Evolutionary conservation across 2,113 vertebrate species (phyloP).

Genomic region (Corythaeola cristata): DNA sequence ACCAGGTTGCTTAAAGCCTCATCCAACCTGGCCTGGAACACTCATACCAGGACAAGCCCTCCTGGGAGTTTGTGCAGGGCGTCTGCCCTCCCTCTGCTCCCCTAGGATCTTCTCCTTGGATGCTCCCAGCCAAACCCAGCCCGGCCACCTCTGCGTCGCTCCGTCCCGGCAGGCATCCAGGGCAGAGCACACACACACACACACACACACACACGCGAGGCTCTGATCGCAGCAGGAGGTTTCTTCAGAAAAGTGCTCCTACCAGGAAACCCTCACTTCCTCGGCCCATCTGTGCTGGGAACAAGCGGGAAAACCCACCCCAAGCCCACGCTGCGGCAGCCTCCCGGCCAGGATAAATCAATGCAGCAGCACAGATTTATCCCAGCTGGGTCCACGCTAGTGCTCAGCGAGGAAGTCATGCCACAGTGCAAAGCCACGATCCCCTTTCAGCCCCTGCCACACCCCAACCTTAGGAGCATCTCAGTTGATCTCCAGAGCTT

Average conservation of each 20-base stretch:
- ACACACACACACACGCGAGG: not conserved
- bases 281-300: not conserved
- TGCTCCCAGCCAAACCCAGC: not conserved
- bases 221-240: not conserved
- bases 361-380: not conserved
- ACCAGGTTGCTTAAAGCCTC: too few species aligned
- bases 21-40: too few species aligned
- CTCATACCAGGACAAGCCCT: not conserved
- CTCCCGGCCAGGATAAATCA: not conserved
- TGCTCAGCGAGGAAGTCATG: not conserved
- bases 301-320: not conserved
- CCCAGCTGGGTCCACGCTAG: not conserved
- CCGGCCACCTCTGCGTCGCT: not conserved
- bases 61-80: rapidly evolving
- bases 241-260: not conserved
- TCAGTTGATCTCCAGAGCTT: not conserved
- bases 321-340: not conserved
- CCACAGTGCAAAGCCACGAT: rapidly evolving
- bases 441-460: not conserved
- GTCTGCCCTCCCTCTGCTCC: not conserved
- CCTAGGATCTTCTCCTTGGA: not conserved
- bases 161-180: not conserved
- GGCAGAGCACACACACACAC: not conserved
- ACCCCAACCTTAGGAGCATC: not conserved
- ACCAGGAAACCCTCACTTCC: not conserved